Evolutionary conservation across 2,797 vertebrate genomes (phyloP), one percentile per base, ranked within the genome.

Genomic region (Enteromius viviparus): DNA sequence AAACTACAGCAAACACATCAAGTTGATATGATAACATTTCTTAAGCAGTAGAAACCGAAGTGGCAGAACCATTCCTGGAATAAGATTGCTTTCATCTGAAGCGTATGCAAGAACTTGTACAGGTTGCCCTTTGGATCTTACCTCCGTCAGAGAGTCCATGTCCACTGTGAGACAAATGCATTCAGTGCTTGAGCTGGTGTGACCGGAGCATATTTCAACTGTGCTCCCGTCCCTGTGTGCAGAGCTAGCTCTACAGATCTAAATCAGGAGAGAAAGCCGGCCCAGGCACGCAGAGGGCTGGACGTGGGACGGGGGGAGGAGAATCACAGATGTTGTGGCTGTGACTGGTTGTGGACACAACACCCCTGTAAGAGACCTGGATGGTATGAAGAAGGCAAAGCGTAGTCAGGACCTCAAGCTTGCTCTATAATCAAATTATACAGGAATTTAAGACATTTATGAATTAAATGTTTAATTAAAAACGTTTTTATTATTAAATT

Each of bases 141-240:
- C 94, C 93, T 94, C 93, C 12, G 86, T 77, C 14, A 88, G 82
- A 79, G 88, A 86, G 76, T 95, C 94, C 94, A 94, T 94, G 87
- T 29, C 53, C 17, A 74, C 58, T 69, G 32, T 53, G 23, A 49
- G 1, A 15, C 60, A 23, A 11, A 34, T 5, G 37, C 21, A 72
- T 69, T 47, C 58, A 78, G 70, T 79, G 80, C 10, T 42, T 17
- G 83, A 60, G 60, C 80, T 64, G 34, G 47, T 49, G 15, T 12
- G 83, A 86, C 86, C 85, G 53, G 62, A 92, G 87, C 86, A 86
- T 85, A 77, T 72, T 88, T 86, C 79, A 78, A 87, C 81, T 85
- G 69, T 60, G 71, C 78, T 88, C 81, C 17, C 26, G 80, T 82
- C 66, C 65, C 62, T 71, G 26, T 32, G n/a, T 34, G 37, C 65